phyloP scores from a whole-genome alignment of 2,797 vertebrate species.

The Notamacropus eugenii region DNA sequence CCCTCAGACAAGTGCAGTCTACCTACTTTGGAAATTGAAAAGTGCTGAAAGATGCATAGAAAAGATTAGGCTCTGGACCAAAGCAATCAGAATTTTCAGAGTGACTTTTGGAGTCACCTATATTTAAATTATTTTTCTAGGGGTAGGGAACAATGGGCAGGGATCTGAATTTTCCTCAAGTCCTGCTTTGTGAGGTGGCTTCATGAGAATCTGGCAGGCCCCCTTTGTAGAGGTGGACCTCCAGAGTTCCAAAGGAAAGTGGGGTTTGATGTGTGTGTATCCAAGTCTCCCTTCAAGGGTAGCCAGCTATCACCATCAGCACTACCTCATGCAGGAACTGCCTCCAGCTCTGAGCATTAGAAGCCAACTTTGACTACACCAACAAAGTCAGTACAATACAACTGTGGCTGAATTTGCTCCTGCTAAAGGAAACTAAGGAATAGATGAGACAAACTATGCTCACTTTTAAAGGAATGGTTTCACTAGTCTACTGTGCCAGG shows the following conservation, averaged over 20 bases:
- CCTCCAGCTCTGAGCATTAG: background rate
- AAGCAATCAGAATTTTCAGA: background rate
- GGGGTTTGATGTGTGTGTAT: background rate
- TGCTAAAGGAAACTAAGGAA: background rate
- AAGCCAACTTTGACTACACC: background rate
- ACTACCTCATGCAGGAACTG: background rate
- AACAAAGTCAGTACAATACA: background rate
- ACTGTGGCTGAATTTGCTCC: background rate
- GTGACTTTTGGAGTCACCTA: background rate
- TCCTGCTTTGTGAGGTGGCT: background rate
- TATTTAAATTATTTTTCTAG: background rate
- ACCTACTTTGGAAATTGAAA: background rate
- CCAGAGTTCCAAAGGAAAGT: background rate
- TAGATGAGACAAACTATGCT: background rate
- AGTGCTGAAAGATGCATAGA: background rate
- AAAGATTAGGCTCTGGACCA: background rate
- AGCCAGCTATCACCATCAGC: background rate
- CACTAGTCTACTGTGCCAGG: background rate
- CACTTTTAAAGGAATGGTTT: background rate
- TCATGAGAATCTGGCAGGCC: background rate
- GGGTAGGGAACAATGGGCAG: background rate
- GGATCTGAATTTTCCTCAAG: background rate
- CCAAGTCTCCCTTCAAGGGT: background rate
- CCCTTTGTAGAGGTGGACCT: background rate
- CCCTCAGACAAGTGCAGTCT: background rate